These are phyloP conservation scores for Melozone crissalis DNA, from an alignment of 2,113 vertebrate genomes.

Conservation along the genomic window DNA sequence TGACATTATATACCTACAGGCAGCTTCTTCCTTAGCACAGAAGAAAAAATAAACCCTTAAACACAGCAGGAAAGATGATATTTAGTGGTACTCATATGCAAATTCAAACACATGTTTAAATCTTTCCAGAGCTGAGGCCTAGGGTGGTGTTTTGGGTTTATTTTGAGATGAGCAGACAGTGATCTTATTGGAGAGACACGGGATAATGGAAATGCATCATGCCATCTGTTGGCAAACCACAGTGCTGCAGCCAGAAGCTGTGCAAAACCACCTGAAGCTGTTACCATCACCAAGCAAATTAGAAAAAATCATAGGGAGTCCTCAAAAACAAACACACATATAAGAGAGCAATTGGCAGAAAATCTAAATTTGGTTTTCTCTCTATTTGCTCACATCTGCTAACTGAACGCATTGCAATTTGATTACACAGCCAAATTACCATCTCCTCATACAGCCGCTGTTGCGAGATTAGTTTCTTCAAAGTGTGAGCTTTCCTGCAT, in stretches of 20 bases:
- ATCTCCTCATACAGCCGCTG: constrained; percentile 30
- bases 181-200: neutral
- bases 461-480: constrained; percentile 46
- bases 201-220: neutral
- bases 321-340: constrained; percentile 63
- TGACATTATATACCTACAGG: neutral
- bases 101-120: neutral
- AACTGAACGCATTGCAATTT: constrained; percentile 71
- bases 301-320: constrained; percentile 63
- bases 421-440: constrained; percentile 72
- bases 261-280: neutral
- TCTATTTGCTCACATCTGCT: constrained; percentile 78
- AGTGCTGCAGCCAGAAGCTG: constrained; percentile 49
- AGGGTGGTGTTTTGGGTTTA: neutral
- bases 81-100: neutral
- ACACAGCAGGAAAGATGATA: neutral
- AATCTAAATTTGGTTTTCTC: constrained; percentile 41
- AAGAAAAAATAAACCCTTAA: neutral
- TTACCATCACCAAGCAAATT: constrained; percentile 44
- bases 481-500: constrained; percentile 54
- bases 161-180: neutral
- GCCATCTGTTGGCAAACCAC: constrained; percentile 57
- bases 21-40: neutral
- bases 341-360: constrained; percentile 63
- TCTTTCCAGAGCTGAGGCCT: neutral